Evolutionary conservation across 2,113 vertebrate genomes (phyloP).

Genomic region (Cottus gobio): DNA sequence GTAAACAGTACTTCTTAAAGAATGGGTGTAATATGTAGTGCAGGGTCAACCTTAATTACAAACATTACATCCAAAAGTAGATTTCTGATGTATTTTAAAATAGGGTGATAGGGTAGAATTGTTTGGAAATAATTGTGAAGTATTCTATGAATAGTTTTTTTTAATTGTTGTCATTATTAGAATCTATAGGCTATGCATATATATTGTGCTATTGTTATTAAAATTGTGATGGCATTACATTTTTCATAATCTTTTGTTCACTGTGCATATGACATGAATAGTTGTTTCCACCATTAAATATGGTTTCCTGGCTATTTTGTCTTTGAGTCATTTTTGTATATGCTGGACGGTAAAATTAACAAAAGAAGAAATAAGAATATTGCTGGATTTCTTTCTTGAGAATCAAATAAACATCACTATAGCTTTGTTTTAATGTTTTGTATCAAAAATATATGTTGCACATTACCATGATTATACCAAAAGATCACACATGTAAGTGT

Average conservation of each 20-base stretch:
- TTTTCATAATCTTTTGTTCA: constrained; percentile 18
- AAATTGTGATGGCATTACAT: constrained; percentile 31
- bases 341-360: neutral
- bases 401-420: neutral
- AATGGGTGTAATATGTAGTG: constrained; percentile 56
- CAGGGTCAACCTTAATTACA: constrained; percentile 38
- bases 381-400: neutral
- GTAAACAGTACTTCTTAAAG: constrained; percentile 39
- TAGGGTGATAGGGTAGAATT: neutral
- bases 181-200: constrained; percentile 27
- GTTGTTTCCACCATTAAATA: constrained; percentile 53
- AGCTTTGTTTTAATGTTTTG: neutral
- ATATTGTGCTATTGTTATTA: constrained; percentile 33
- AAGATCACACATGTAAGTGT: neutral
- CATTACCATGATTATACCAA: neutral
- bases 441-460: neutral
- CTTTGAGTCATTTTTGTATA: neutral
- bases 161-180: constrained; percentile 12
- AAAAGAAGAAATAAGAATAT: neutral
- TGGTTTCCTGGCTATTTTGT: constrained; percentile 24
- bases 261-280: constrained; percentile 21
- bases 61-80: constrained; percentile 35
- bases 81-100: constrained; percentile 30
- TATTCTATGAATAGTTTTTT: constrained; percentile 14
- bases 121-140: constrained; percentile 2